phyloP scores from a whole-genome alignment of 2,113 vertebrate genomes.

The Puntigrus tetrazona region DNA sequence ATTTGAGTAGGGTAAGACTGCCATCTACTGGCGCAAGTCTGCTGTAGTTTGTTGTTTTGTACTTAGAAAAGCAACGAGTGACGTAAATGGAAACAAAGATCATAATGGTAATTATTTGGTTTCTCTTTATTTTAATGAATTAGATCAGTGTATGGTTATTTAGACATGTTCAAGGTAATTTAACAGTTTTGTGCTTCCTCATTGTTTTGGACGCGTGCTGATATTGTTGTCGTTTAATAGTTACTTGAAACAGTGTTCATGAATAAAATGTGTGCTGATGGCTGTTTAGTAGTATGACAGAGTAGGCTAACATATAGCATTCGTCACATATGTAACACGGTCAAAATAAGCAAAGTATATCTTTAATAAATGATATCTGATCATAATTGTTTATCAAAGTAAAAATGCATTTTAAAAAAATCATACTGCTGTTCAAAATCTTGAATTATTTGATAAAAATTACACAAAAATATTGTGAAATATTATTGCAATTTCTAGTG shows the following conservation, averaged over 20 bases:
- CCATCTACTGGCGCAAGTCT: conserved; percentile 50
- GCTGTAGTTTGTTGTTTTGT: not conserved
- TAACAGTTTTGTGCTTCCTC: too few species aligned
- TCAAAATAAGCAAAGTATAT: too few species aligned
- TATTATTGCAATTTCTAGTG: not conserved
- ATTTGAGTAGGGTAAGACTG: conserved; percentile 27
- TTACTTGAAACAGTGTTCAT: too few species aligned
- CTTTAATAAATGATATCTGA: too few species aligned
- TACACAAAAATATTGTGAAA: not conserved
- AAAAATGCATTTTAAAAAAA: not conserved
- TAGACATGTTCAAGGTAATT: not conserved
- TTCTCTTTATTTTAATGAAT: not conserved
- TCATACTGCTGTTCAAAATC: not conserved
- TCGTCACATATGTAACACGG: too few species aligned
- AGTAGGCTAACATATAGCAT: too few species aligned
- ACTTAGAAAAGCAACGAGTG: not conserved
- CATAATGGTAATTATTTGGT: not conserved
- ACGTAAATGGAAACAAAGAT: not conserved
- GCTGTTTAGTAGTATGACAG: too few species aligned
- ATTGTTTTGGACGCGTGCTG: not conserved
- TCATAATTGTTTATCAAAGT: too few species aligned
- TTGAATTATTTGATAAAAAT: not conserved
- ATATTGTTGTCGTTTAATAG: too few species aligned
- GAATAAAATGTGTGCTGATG: too few species aligned
- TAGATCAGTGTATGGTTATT: not conserved